These are phyloP conservation scores for Ennomos fuscantarius DNA, from an alignment of 2,888 invertebrate species.

Conservation along the genomic window DNA sequence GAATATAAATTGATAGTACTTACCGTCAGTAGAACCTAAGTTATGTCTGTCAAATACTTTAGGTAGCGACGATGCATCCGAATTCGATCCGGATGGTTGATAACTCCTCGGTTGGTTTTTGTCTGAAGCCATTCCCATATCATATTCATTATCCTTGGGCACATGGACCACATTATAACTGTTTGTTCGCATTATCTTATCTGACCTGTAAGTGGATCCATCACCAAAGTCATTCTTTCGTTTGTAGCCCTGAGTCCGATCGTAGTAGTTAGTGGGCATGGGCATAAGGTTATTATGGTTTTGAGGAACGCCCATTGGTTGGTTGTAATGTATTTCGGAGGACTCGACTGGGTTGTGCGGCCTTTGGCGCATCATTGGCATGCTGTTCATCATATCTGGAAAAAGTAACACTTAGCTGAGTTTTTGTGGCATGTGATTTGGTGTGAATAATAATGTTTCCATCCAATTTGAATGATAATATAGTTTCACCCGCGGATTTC, in stretches of 20 bases:
- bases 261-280: constrained; percentile 70
- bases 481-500: too few species aligned
- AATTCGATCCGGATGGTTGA: constrained; percentile 62
- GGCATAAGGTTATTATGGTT: constrained; percentile 65
- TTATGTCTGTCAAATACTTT: constrained; percentile 74
- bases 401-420: not conserved
- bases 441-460: too few species aligned
- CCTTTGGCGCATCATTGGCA: constrained; percentile 67
- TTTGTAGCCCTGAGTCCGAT: constrained; percentile 68
- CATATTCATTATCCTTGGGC: constrained; percentile 51
- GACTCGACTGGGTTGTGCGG: constrained; percentile 71
- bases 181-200: constrained; percentile 75
- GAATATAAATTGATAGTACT: constrained; percentile 49
- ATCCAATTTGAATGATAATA: too few species aligned
- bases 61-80: constrained; percentile 59
- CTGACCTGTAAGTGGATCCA: constrained; percentile 67
- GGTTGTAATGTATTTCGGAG: constrained; percentile 72
- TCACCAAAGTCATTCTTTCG: constrained; percentile 76
- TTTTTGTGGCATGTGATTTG: too few species aligned
- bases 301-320: constrained; percentile 56
- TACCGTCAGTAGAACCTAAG: constrained; percentile 75
- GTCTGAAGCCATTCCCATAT: constrained; percentile 58
- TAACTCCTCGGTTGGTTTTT: constrained; percentile 64
- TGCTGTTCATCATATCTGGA: constrained; percentile 70
- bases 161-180: constrained; percentile 67